Evolutionary conservation across 2,888 invertebrate species (phyloP).

Genomic region (Ophion obscuratus): DNA sequence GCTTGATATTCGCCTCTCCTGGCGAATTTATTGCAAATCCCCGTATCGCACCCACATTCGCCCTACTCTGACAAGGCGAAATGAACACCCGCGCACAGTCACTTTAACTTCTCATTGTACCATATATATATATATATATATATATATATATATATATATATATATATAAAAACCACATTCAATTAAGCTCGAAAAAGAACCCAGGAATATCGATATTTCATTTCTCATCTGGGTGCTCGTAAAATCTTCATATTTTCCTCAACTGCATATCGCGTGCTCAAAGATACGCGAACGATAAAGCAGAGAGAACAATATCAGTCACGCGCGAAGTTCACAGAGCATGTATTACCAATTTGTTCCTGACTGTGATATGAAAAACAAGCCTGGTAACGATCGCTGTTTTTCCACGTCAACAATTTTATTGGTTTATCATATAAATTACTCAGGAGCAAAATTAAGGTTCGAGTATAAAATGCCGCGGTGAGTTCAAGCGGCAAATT

Average conservation of each 20-base stretch:
- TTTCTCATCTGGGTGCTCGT: neutral
- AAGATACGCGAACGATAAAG: neutral
- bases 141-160: constrained; percentile 12
- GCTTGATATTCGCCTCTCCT: constrained; percentile 62
- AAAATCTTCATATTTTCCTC: constrained; percentile 14
- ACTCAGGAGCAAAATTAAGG: neutral
- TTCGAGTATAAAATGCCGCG: neutral
- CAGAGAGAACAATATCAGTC: too few relatives aligned
- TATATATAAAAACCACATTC: constrained; percentile 60
- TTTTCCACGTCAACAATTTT: neutral
- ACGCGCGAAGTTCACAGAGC: too few relatives aligned
- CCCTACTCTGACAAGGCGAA: neutral
- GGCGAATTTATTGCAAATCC: constrained; percentile 63
- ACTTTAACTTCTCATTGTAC: constrained; percentile 23
- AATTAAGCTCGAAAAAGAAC: constrained; percentile 49
- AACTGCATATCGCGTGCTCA: neutral
- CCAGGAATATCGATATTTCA: constrained; percentile 51
- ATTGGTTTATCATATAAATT: neutral
- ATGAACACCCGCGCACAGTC: neutral
- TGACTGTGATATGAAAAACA: too few relatives aligned
- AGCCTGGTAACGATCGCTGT: too few relatives aligned
- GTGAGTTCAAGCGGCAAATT: neutral
- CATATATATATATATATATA: neutral
- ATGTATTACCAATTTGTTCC: too few relatives aligned
- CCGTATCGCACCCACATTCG: constrained; percentile 37